Conservation (phyloP, 2,888 invertebrate species). For the Perithous albicinctus region DNA sequence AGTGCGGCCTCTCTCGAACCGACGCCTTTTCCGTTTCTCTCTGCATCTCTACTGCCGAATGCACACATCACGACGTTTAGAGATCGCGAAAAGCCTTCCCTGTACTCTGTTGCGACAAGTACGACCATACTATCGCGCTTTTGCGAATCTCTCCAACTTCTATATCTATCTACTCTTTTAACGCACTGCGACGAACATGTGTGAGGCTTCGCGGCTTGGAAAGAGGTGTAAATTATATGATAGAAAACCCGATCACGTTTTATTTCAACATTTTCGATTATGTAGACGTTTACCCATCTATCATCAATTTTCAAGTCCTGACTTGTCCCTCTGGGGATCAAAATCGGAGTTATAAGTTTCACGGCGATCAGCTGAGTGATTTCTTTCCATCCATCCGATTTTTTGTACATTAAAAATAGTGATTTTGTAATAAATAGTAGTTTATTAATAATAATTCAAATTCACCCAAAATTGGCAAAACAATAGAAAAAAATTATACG, state of each 20-base stretch:
- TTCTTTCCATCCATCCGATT: too few relatives aligned
- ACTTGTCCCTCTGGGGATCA: background rate
- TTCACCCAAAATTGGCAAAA: too few relatives aligned
- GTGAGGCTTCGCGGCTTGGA: slow-evolving; percentile 5
- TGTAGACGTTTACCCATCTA: background rate
- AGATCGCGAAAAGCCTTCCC: slow-evolving; percentile 25
- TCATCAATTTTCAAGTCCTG: background rate
- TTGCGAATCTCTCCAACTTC: slow-evolving; percentile 38
- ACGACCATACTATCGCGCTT: background rate
- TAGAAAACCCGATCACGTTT: slow-evolving; percentile 64
- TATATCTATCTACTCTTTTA: slow-evolving; percentile 8
- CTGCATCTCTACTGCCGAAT: slow-evolving; percentile 23
- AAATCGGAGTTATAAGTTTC: too few relatives aligned
- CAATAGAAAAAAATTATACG: too few relatives aligned
- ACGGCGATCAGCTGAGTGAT: too few relatives aligned
- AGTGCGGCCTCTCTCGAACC: background rate
- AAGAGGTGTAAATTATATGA: slow-evolving; percentile 76
- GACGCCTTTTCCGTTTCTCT: slow-evolving; percentile 40
- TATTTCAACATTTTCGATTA: slow-evolving; percentile 36
- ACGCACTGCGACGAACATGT: background rate
- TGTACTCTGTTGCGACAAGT: too few relatives aligned
- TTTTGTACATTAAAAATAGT: too few relatives aligned
- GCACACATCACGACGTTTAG: slow-evolving; percentile 28
- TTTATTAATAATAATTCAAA: too few relatives aligned
- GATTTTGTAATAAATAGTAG: too few relatives aligned